Base-by-base conservation (phyloP, 2,888 invertebrate species). In the Stomorhina lunata region DNA sequence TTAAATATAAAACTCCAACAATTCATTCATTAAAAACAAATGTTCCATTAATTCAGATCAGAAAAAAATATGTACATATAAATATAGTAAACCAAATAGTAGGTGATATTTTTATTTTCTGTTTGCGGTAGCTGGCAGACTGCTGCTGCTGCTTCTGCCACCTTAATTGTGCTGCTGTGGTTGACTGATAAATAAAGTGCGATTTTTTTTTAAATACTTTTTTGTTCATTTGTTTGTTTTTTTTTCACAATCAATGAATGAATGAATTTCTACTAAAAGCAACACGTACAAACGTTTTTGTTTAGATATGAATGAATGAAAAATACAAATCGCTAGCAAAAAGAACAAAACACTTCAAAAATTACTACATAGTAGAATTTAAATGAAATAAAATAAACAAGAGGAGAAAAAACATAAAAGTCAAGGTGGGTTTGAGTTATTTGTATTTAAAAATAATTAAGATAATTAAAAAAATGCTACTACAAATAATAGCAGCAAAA, bases 171-270 rank as follows among this genome's bases (percentile, higher is more conserved):
- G 10, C n/a, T n/a, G n/a, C n/a, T n/a, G n/a, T n/a, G n/a, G n/a
- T n/a, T n/a, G 55, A 43, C 57, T 71, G 43, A 57, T 43, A 71
- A 53, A 65, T 32, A 37, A 22, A 73, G 66, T 71, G 50, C 32
- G 59, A 68, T 43, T 63, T 20, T 27, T 55, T 55, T 76, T 65
- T 63, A 71, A 78, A 71, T 57, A 71, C 9, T 10, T 71, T 66
- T 68, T 50, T 34, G 7, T 20, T 76, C 10, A 25, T 34, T 29
- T 29, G 29, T 50, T 63, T 69, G 17, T 48, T 50, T 61, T 77
- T 53, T 7, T 15, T 77, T 53, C 59, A 50, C 48, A 78, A 71
- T 78, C 45, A 78, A 78, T 78, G 71, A 78, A 55, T 76, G 48
- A 48, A 50, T 63, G 48, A 71, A 63, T 59, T 12, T 4, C 32